Percentiles rank a stretch among this genome's conserved stretches.
These are phyloP conservation scores for Agelastica alni DNA, from an alignment of 2,888 invertebrate species.

Conservation along the genomic window DNA sequence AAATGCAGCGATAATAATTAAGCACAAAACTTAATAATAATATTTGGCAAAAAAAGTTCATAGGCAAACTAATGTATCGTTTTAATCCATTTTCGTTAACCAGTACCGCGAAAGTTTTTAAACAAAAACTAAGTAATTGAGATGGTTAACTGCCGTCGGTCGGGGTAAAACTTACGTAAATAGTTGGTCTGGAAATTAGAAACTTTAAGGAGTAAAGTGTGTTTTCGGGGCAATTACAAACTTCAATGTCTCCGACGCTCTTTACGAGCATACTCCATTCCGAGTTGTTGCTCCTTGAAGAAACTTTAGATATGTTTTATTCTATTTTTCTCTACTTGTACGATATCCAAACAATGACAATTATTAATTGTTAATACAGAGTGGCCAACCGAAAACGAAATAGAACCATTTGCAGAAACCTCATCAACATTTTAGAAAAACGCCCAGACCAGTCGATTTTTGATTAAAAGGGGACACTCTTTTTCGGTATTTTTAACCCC, in stretches of 20 bases:
- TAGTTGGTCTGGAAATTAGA: constrained; percentile 36
- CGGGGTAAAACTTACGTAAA: constrained; percentile 26
- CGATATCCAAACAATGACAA: too few species aligned
- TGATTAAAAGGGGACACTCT: too few species aligned
- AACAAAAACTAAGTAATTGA: constrained; percentile 34
- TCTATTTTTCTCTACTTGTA: too few species aligned
- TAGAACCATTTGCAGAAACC: too few species aligned
- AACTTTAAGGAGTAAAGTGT: constrained; percentile 30
- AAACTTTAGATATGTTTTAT: background rate
- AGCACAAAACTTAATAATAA: background rate
- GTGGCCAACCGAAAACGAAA: too few species aligned
- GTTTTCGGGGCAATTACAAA: constrained; percentile 38
- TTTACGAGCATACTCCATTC: constrained; percentile 21
- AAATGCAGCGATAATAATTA: too few species aligned
- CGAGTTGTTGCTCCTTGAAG: constrained; percentile 14
- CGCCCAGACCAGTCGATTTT: too few species aligned
- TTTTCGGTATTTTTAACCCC: too few species aligned
- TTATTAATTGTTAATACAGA: too few species aligned
- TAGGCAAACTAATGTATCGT: constrained; percentile 16
- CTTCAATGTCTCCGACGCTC: constrained; percentile 30
- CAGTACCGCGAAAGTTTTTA: constrained; percentile 17
- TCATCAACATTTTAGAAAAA: too few species aligned
- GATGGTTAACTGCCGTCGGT: constrained; percentile 21
- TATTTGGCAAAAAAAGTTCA: background rate
- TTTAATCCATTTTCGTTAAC: constrained; percentile 9